Evolutionary conservation across 1,140 invertebrate genomes (phyloP).

Genomic region (Gryon sp.): DNA sequence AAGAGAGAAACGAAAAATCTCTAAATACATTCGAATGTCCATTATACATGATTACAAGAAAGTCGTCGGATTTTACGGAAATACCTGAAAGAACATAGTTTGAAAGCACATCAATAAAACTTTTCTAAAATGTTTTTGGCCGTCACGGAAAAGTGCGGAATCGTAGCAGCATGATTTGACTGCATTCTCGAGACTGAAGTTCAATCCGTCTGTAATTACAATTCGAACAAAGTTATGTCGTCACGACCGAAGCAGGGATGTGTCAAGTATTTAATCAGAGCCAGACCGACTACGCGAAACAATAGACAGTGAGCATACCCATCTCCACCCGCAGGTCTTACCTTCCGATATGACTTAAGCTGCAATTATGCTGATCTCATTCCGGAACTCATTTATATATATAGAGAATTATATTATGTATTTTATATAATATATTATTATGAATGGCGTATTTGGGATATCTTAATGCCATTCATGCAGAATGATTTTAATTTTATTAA

Average conservation of each 20-base stretch:
- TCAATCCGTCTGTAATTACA: constrained; percentile 74
- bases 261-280: constrained; percentile 79
- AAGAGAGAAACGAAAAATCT: constrained; percentile 39
- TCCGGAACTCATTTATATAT: constrained; percentile 45
- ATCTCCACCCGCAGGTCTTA: constrained; percentile 59
- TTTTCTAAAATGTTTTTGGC: constrained; percentile 58
- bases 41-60: constrained; percentile 56
- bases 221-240: constrained; percentile 78
- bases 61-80: constrained; percentile 37
- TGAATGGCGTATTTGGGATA: background rate
- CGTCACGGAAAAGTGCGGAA: constrained; percentile 43
- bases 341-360: constrained; percentile 62
- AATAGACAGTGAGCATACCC: constrained; percentile 72
- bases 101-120: constrained; percentile 57
- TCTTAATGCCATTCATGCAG: background rate
- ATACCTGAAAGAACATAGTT: constrained; percentile 61
- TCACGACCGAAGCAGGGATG: constrained; percentile 69
- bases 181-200: constrained; percentile 57
- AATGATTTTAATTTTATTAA: background rate
- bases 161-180: constrained; percentile 54
- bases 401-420: too few species aligned
- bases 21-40: constrained; percentile 57
- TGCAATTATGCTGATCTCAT: constrained; percentile 71
- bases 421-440: constrained; percentile 36
- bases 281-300: constrained; percentile 73